Conservation (phyloP, 2,113 vertebrate genomes). For the Pelodiscus sinensis region DNA sequence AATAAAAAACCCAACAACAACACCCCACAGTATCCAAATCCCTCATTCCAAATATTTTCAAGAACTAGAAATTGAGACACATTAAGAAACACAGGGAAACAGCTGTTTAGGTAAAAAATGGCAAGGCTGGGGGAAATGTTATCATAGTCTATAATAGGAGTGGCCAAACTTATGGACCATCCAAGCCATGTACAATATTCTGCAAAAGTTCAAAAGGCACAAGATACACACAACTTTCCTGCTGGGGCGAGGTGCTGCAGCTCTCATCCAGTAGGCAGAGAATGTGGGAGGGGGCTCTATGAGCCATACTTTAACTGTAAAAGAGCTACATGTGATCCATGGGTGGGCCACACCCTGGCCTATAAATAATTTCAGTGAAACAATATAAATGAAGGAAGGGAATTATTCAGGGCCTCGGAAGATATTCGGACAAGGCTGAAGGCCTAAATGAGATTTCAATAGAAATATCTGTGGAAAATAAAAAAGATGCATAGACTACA, state of each 20-base stretch:
- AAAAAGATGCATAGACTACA: background rate
- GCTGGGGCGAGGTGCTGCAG: too few species aligned
- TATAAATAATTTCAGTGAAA: background rate
- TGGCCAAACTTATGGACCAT: too few species aligned
- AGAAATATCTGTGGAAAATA: background rate
- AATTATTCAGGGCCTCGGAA: background rate
- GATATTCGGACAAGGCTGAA: background rate
- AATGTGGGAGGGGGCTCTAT: too few species aligned
- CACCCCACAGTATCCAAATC: accelerated
- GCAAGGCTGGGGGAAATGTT: accelerated
- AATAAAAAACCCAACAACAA: background rate
- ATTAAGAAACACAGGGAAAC: background rate
- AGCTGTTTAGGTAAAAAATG: background rate
- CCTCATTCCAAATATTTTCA: background rate
- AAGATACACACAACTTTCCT: too few species aligned
- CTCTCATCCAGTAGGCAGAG: too few species aligned
- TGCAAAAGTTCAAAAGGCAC: too few species aligned
- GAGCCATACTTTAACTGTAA: too few species aligned
- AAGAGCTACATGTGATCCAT: too few species aligned
- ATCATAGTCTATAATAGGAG: background rate
- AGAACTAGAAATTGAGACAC: background rate
- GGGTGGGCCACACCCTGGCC: too few species aligned
- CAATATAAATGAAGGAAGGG: background rate
- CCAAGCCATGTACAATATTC: too few species aligned
- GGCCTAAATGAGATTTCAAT: too few species aligned